Base-by-base conservation (phyloP, 1,140 invertebrate genomes). In the Hylaeus volcanicus region DNA sequence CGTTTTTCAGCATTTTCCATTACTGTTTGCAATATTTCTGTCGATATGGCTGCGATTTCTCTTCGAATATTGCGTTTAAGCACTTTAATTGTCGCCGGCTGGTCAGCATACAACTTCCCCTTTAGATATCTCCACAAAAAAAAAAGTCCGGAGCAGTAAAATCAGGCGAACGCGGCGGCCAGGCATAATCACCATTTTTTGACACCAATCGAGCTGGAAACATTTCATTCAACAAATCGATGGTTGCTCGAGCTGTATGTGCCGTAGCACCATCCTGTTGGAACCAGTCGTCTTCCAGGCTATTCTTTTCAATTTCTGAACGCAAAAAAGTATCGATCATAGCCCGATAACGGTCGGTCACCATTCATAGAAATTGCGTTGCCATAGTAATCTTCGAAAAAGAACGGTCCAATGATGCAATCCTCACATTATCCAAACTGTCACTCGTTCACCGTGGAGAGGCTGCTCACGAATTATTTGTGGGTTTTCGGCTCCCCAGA, bases 251-350 rank as follows among this genome's bases (percentile, higher is more conserved):
- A 9, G 15, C 60, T 3, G 60, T 61, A 9, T 61, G 60, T 26
- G 60, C 60, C 4, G 60, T 61, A 5, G 60, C 60, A 61, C 60
- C 9, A 15, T 61, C 60, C 60, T 61, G 60, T 61, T 61, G 60
- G 37, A 61, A 61, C 60, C 60, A 39, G 26, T 26, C 26, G 26
- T 15, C 9, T 61, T 14, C 9, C 9, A 55, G 53, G 53, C 26
- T 26, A 55, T 55, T 55, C 4, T 55, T 9, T 11, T 55, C 53
- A 9, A 14, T 55, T 6, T 2, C 53, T 55, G 53, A 9, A 6
- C 12, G 4, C 9, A 55, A 55, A 55, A 55, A 55, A 55, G 4
- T 55, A 6, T 55, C 9, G 8, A 55, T 2, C 53, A 55, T 0
- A 8, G 4, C 4, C 4, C 53, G 53, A 55, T 55, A 55, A 6